These are phyloP conservation scores for Tetrao urogallus DNA, from an alignment of 2,113 vertebrate genomes.

Conservation along the genomic window DNA sequence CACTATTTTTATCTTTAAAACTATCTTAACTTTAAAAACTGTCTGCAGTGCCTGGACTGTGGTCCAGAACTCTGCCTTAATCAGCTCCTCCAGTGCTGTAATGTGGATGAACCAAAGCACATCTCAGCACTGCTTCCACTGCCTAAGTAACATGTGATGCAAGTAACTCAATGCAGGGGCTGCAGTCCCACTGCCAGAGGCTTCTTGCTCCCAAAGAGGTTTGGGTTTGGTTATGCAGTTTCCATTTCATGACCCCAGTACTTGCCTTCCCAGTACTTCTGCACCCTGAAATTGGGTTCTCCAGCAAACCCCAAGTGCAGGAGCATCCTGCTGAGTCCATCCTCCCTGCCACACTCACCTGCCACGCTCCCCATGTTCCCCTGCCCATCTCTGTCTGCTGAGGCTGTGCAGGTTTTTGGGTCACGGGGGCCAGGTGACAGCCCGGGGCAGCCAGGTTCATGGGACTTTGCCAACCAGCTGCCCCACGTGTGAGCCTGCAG, in stretches of 20 bases:
- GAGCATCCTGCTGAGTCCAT: not conserved
- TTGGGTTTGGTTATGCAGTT: not conserved
- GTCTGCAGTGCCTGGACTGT: conserved; percentile 31
- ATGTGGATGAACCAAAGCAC: not conserved
- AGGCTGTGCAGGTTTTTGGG: not conserved
- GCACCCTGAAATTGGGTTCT: too few relatives aligned
- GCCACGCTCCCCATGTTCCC: not conserved
- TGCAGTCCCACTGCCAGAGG: fast-evolving
- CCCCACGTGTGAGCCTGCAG: not conserved
- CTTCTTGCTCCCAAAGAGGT: not conserved
- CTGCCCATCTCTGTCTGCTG: not conserved
- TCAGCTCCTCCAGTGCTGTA: not conserved
- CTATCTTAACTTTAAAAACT: not conserved
- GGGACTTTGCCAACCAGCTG: not conserved
- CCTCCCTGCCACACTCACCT: not conserved
- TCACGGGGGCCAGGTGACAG: not conserved
- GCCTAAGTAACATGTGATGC: not conserved
- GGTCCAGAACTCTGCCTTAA: not conserved
- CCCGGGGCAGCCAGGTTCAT: not conserved
- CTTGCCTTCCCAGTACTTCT: too few relatives aligned
- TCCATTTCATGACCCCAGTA: not conserved
- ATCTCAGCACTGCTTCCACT: not conserved
- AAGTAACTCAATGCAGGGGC: fast-evolving
- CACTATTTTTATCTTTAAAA: not conserved
- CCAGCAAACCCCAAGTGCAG: not conserved